A percentile compares a stretch with the other conserved stretches of the same genome.
Evolutionary conservation across 2,888 invertebrate species (phyloP).

Genomic region (Frankliniella intonsa): DNA sequence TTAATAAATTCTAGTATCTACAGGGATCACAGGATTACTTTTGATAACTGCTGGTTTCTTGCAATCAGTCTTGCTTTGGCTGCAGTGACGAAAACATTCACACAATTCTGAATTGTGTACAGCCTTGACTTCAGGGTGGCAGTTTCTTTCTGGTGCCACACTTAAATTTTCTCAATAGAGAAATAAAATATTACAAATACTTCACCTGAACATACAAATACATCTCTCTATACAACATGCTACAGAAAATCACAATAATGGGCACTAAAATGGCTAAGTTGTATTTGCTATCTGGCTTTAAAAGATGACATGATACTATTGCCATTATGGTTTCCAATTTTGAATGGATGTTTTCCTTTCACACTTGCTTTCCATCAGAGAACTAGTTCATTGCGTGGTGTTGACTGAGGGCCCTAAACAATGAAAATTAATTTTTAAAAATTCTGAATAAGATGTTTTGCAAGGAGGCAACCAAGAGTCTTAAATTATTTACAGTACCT

Average conservation of each 20-base stretch:
- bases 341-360: neutral
- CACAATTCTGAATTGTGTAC: neutral
- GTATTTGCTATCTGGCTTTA: neutral
- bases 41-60: slow-evolving; percentile 1
- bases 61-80: slow-evolving; percentile 17
- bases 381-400: neutral
- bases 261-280: neutral
- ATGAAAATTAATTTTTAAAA: neutral
- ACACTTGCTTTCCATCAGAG: neutral
- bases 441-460: neutral
- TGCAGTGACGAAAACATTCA: neutral
- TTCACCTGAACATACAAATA: neutral
- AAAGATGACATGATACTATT: neutral
- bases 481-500: neutral
- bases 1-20: neutral
- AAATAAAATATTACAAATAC: neutral
- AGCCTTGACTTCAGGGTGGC: neutral
- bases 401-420: neutral
- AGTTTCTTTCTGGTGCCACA: neutral
- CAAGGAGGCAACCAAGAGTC: neutral
- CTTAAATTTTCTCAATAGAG: neutral
- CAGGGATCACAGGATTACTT: slow-evolving; percentile 16
- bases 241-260: neutral
- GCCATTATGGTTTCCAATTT: neutral
- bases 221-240: neutral